Evolutionary conservation across 2,888 invertebrate species (phyloP).

Genomic region (Odontothrips loti): DNA sequence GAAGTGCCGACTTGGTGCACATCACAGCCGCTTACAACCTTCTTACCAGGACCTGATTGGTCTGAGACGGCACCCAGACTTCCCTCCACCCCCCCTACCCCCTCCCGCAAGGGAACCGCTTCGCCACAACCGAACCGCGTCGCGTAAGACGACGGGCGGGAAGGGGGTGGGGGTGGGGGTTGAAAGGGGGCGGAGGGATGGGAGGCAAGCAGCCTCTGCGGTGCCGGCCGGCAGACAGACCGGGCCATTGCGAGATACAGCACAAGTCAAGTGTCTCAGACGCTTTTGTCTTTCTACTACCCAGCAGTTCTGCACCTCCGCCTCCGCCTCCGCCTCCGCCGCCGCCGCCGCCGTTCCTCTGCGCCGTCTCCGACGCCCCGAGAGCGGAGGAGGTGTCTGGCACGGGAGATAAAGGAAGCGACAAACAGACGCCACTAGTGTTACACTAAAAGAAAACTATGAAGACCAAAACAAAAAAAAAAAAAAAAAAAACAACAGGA

Average conservation of each 20-base stretch:
- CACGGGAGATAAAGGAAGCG: neutral
- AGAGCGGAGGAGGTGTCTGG: neutral
- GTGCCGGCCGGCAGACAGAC: too few relatives aligned
- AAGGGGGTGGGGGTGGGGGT: neutral
- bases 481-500: neutral
- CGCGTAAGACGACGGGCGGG: neutral
- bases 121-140: neutral
- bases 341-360: too few relatives aligned
- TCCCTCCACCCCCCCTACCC: neutral
- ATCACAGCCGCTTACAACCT: conserved; percentile 14
- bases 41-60: conserved; percentile 6
- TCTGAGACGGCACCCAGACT: neutral
- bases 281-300: conserved; percentile 21
- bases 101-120: neutral
- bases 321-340: neutral
- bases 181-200: neutral
- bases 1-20: conserved; percentile 10
- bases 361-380: neutral
- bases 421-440: neutral
- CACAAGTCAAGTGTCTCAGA: conserved; percentile 24
- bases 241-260: neutral
- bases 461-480: too few relatives aligned
- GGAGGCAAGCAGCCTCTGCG: neutral
- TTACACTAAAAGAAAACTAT: too few relatives aligned
- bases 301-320: neutral